Conservation (phyloP, 2,113 vertebrate genomes). For the Sorex araneus region DNA sequence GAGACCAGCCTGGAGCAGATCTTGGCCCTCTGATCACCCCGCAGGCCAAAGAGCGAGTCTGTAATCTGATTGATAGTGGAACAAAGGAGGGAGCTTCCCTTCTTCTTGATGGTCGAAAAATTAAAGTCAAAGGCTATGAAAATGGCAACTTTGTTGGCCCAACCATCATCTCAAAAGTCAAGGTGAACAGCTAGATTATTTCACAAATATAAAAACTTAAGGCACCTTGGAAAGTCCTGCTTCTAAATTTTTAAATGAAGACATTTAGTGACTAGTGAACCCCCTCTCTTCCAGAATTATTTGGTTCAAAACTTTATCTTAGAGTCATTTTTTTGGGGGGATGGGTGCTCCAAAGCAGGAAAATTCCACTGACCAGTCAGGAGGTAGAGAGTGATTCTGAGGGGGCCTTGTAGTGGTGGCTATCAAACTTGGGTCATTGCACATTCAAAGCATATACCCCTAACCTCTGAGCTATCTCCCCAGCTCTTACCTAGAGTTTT, state of each 20-base stretch:
- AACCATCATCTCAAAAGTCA: slow-evolving; percentile 94
- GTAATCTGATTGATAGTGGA: slow-evolving; percentile 94
- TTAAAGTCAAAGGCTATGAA: slow-evolving; percentile 97
- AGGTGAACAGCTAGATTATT: slow-evolving; percentile 88
- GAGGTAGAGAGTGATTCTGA: too few species aligned
- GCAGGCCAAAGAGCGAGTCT: slow-evolving; percentile 95
- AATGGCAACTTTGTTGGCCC: slow-evolving; percentile 98
- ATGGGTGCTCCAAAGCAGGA: too few species aligned
- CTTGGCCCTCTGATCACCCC: slow-evolving; percentile 96
- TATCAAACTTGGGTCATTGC: too few species aligned
- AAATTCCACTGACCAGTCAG: too few species aligned
- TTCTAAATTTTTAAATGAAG: neutral
- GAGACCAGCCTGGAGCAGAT: slow-evolving; percentile 97
- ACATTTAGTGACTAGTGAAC: slow-evolving; percentile 37
- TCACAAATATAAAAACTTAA: slow-evolving; percentile 31
- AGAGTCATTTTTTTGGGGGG: neutral
- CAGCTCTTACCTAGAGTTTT: neutral
- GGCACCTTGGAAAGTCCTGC: neutral
- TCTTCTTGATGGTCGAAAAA: slow-evolving; percentile 94
- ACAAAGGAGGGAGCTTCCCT: slow-evolving; percentile 94
- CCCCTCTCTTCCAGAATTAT: slow-evolving; percentile 2
- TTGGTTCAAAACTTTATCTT: neutral
- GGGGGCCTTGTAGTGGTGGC: too few species aligned
- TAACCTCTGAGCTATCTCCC: too few species aligned
- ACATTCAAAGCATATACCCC: too few species aligned